These are phyloP conservation scores for Cheilosia pagana DNA, from an alignment of 2,888 invertebrate species.

Conservation along the genomic window DNA sequence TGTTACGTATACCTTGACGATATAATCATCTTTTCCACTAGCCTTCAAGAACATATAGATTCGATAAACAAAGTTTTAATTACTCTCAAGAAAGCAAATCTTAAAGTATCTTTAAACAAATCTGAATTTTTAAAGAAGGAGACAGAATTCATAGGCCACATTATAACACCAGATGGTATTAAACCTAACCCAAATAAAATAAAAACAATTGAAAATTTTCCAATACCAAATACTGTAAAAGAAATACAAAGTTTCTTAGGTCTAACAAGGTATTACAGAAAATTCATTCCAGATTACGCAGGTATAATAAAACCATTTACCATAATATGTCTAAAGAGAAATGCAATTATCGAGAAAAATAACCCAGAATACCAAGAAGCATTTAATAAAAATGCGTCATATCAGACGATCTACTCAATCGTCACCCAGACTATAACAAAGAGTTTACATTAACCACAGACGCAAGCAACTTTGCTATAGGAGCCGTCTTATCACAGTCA, in stretches of 20 bases:
- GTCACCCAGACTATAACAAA: neutral
- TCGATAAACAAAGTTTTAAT: conserved; percentile 54
- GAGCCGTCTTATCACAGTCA: conserved; percentile 9
- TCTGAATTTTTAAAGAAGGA: conserved; percentile 66
- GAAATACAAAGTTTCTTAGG: conserved; percentile 8
- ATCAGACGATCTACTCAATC: neutral
- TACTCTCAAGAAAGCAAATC: conserved; percentile 15
- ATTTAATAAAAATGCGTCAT: neutral
- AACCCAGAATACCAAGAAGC: conserved; percentile 2
- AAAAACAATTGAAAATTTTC: conserved; percentile 5
- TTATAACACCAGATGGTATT: conserved; percentile 65
- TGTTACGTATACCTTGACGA: too few species aligned
- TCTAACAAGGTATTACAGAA: conserved; percentile 3
- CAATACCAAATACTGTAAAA: conserved; percentile 13
- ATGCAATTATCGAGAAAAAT: conserved; percentile 3
- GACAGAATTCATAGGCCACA: conserved; percentile 76
- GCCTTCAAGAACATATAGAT: conserved; percentile 13
- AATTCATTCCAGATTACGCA: conserved; percentile 1
- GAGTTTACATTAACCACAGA: neutral
- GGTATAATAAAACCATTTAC: conserved; percentile 16
- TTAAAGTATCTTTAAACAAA: conserved; percentile 66
- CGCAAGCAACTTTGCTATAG: conserved; percentile 17
- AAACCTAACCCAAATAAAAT: neutral
- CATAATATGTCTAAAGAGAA: conserved; percentile 6
- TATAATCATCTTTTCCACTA: too few species aligned